Evolutionary conservation across 2,113 vertebrate species (phyloP).

Genomic region (Cervus canadensis): DNA sequence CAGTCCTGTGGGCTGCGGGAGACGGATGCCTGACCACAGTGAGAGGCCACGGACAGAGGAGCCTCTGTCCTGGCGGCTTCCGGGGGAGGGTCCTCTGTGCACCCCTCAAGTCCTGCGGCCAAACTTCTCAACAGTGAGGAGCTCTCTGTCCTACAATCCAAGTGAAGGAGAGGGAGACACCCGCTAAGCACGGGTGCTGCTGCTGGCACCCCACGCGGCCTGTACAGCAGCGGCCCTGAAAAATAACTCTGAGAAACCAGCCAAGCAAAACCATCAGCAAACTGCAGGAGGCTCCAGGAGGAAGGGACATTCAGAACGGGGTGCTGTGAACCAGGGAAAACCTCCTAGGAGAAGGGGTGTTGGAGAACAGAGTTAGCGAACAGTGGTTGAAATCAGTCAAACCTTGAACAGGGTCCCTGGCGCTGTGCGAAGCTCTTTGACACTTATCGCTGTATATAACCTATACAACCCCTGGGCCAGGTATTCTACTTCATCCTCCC

Average conservation of each 20-base stretch:
- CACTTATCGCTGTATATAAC: rapidly evolving
- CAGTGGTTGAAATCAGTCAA: too few relatives aligned
- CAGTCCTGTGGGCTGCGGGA: neutral
- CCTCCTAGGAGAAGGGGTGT: neutral
- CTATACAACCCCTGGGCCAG: neutral
- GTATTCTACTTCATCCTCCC: neutral
- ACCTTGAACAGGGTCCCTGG: neutral
- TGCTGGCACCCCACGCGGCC: rapidly evolving
- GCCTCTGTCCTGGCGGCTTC: neutral
- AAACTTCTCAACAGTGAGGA: neutral
- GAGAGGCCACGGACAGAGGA: neutral
- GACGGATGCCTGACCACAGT: rapidly evolving
- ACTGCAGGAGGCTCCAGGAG: neutral
- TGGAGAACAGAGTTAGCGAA: neutral
- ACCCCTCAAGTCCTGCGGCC: neutral
- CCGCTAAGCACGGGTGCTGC: neutral
- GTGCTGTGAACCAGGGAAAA: neutral
- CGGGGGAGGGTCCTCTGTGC: neutral
- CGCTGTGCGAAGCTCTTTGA: neutral
- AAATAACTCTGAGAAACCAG: neutral
- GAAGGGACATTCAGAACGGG: rapidly evolving
- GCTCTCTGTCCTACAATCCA: neutral
- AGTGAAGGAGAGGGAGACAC: neutral
- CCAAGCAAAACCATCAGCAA: neutral
- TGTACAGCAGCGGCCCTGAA: neutral